Percentiles rank a stretch among this genome's conserved stretches.
Evolutionary conservation across 2,888 invertebrate genomes (phyloP).

Genomic region (Calameuta filiformis): DNA sequence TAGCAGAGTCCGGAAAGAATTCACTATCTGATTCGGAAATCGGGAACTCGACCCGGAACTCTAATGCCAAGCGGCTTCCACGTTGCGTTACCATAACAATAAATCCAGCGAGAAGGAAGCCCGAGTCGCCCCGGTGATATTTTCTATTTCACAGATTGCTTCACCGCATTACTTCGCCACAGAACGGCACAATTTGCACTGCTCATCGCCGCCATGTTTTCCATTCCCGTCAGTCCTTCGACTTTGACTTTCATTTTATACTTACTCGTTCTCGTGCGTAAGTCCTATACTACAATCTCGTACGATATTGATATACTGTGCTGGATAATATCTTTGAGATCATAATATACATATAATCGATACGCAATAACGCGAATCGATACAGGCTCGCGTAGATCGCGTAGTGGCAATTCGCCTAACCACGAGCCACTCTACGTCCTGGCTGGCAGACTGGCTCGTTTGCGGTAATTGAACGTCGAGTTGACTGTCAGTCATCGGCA

Average conservation of each 20-base stretch:
- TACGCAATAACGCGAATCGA: neutral
- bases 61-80: conserved; percentile 51
- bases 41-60: conserved; percentile 47
- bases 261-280: neutral
- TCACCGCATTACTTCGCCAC: conserved; percentile 29
- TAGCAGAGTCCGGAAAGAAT: conserved; percentile 39
- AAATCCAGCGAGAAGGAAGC: conserved; percentile 44
- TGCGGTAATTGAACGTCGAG: conserved; percentile 1
- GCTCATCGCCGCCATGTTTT: conserved; percentile 12
- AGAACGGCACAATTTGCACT: conserved; percentile 16
- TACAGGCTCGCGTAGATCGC: neutral
- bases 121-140: conserved; percentile 31
- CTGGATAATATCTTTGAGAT: neutral
- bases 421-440: neutral
- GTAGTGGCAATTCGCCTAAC: neutral
- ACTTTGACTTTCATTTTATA: neutral
- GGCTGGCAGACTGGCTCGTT: neutral
- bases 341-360: too few species aligned
- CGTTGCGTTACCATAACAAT: conserved; percentile 53
- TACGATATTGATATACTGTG: neutral
- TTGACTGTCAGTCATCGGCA: neutral
- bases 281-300: neutral
- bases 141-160: conserved; percentile 44
- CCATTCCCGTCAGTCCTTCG: conserved; percentile 9
- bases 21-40: conserved; percentile 52